These are phyloP conservation scores for Dinocampus coccinellae DNA, from an alignment of 2,888 invertebrate genomes.

Conservation along the genomic window DNA sequence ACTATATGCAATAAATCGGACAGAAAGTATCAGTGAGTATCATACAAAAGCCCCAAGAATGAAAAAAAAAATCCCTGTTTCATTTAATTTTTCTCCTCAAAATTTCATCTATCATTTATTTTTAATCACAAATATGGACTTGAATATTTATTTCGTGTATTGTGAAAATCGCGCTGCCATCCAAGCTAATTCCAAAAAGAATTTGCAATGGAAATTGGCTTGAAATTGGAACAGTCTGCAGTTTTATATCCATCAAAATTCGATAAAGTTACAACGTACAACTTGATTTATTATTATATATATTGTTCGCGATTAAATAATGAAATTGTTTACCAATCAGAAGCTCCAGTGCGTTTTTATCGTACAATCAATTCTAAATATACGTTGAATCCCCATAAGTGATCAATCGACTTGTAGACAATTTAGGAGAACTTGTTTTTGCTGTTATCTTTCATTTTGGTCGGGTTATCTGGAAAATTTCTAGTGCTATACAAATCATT, in stretches of 20 bases:
- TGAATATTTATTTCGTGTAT: neutral
- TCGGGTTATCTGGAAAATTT: conserved; percentile 48
- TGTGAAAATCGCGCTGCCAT: neutral
- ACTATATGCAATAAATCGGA: neutral
- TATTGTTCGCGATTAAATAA: neutral
- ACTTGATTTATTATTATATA: conserved; percentile 20
- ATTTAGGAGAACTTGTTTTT: conserved; percentile 40
- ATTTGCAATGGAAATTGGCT: neutral
- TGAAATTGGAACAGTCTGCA: neutral
- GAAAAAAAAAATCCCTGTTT: neutral
- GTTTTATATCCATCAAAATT: neutral
- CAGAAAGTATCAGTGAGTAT: neutral
- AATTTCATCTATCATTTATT: neutral
- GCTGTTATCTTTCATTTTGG: conserved; percentile 40
- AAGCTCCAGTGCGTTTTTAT: conserved; percentile 47
- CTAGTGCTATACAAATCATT: conserved; percentile 57
- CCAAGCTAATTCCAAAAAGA: neutral
- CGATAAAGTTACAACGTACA: conserved; percentile 1
- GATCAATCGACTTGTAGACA: conserved; percentile 56
- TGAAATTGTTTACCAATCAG: conserved; percentile 52
- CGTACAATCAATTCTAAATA: conserved; percentile 49
- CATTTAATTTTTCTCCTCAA: neutral
- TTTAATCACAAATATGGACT: neutral
- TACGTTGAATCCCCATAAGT: conserved; percentile 47
- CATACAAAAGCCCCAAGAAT: neutral